Evolutionary conservation across 2,113 vertebrate genomes (phyloP).

Genomic region (Callopanchax toddi): DNA sequence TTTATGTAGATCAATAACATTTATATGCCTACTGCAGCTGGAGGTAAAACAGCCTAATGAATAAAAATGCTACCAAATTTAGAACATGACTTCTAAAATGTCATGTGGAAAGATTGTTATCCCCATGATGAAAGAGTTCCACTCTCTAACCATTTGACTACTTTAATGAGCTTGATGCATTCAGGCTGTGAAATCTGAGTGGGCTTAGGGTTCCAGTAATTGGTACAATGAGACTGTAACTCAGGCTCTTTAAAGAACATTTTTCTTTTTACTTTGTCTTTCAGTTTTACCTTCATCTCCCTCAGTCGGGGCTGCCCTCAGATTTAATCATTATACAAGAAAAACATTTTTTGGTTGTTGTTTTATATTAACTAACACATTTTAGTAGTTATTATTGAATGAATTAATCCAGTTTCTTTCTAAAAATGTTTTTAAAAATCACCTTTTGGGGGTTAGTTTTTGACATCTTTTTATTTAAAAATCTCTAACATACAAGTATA

Average conservation of each 20-base stretch:
- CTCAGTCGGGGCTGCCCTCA: too few species aligned
- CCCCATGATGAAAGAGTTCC: neutral
- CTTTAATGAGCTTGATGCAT: constrained; percentile 56
- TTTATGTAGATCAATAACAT: constrained; percentile 22
- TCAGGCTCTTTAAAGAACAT: constrained; percentile 30
- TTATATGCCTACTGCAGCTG: constrained; percentile 1
- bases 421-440: too few species aligned
- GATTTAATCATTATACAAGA: neutral
- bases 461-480: too few species aligned
- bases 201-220: constrained; percentile 44
- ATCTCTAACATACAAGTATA: too few species aligned
- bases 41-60: neutral
- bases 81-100: constrained; percentile 28
- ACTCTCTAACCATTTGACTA: constrained; percentile 33
- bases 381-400: neutral
- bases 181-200: constrained; percentile 27
- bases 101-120: constrained; percentile 13
- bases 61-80: constrained; percentile 14
- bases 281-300: constrained; percentile 5
- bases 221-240: constrained; percentile 52
- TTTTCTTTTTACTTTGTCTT: constrained; percentile 7
- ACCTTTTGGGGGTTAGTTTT: too few species aligned
- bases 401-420: too few species aligned
- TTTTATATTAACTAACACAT: neutral
- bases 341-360: too few species aligned